Evolutionary conservation across 2,888 invertebrate genomes (phyloP).

Genomic region (Halictus ligatus): DNA sequence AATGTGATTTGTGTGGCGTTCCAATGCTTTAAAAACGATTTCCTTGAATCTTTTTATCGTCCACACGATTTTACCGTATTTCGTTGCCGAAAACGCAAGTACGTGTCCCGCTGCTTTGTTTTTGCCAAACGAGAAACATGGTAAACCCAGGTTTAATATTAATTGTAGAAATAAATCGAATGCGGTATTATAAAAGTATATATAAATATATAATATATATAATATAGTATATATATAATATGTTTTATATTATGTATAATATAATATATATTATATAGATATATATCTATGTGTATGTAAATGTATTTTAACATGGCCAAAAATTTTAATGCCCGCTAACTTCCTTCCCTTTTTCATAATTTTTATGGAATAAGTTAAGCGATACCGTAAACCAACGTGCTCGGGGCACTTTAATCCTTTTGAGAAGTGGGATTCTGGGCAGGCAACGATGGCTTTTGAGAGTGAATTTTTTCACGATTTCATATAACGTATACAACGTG

Average conservation of each 20-base stretch:
- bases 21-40: conserved; percentile 31
- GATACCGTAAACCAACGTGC: conserved; percentile 9
- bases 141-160: conserved; percentile 38
- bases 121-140: conserved; percentile 13
- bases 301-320: conserved; percentile 56
- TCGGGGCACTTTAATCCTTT: conserved; percentile 49
- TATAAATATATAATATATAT: neutral
- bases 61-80: conserved; percentile 26
- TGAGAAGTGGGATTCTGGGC: neutral
- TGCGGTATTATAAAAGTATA: conserved; percentile 28
- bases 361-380: conserved; percentile 36
- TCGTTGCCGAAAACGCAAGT: conserved; percentile 1
- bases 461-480: conserved; percentile 48
- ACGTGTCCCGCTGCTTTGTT: conserved; percentile 27
- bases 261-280: conserved; percentile 4
- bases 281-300: conserved; percentile 31
- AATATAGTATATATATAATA: neutral
- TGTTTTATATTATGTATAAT: neutral
- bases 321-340: conserved; percentile 42
- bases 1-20: conserved; percentile 19
- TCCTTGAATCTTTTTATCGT: conserved; percentile 9
- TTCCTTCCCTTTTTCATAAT: conserved; percentile 54
- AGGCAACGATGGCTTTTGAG: neutral
- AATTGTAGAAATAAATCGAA: conserved; percentile 54
- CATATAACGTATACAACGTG: conserved; percentile 36